phyloP scores from a whole-genome alignment of 2,113 vertebrate species.

The Equus przewalskii region DNA sequence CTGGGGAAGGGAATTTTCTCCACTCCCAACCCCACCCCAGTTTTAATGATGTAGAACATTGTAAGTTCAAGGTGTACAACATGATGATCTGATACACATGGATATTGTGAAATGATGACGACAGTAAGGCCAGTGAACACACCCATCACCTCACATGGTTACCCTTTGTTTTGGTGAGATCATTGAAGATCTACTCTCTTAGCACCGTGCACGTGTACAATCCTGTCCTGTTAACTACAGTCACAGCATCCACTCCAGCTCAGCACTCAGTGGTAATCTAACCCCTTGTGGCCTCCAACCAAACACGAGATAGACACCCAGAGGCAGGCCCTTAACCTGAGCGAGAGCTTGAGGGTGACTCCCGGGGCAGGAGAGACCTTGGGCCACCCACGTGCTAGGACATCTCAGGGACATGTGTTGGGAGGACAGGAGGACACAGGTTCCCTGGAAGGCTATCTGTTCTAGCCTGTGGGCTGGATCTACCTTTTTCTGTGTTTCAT shows the following conservation, averaged over 20 bases:
- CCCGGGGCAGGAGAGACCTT: neutral
- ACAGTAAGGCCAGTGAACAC: neutral
- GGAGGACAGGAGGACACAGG: neutral
- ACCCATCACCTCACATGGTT: neutral
- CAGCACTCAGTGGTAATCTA: neutral
- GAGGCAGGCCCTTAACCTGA: neutral
- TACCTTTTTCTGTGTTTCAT: neutral
- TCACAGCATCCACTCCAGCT: neutral
- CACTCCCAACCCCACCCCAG: too few relatives aligned
- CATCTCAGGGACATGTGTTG: rapidly evolving
- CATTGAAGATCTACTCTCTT: neutral
- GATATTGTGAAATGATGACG: neutral
- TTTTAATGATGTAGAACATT: neutral
- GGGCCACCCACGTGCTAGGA: neutral
- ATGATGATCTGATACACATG: neutral
- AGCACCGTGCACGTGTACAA: neutral
- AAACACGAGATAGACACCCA: neutral
- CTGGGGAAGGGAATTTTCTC: neutral
- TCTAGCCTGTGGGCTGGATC: neutral
- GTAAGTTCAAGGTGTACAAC: neutral
- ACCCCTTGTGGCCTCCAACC: neutral
- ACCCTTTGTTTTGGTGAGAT: neutral
- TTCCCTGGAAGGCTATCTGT: neutral
- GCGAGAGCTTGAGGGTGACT: neutral
- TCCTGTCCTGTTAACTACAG: neutral